Base-by-base conservation (phyloP, 2,888 invertebrate species). In the Watsonalla cultraria region DNA sequence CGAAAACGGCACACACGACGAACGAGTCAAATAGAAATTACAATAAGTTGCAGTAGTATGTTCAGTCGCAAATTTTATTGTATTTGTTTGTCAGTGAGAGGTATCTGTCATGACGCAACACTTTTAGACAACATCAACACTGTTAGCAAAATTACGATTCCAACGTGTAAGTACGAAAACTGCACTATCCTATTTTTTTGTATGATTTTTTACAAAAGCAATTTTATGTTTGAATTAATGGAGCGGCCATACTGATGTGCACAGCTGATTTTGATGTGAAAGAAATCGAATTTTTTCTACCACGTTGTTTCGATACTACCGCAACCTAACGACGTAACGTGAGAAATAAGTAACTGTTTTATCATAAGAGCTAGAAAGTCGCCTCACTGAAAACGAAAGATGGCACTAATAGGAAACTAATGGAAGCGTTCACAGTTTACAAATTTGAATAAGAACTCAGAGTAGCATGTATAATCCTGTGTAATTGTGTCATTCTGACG, bases 191-290 rank as follows among this genome's bases (percentile, higher is more conserved):
- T 84, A 78, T 84, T 85, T 85, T 77, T 83, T 84, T 81, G 74
- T 74, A 77, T 74, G 76, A 76, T 78, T 80, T 42, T 49, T 80
- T 80, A 78, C 77, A 82, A 83, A 82, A 86, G 76, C 78, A 82
- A 83, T 76, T 84, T 84, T 88, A 87, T 87, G 86, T 86, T 83
- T 73, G 73, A 74, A 72, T 68, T 83, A 82, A 70, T 72, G 68
- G 80, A 86, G 87, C 90, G 87, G 91, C 90, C 91, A 91, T 91
- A 88, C 83, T 89, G 90, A 86, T 84, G 85, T 86, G 85, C 87
- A 91, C 91, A 91, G 91, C 91, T 91, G 91, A 91, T 91, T 91
- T 90, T 90, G 90, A 90, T 86, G 81, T 88, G 83, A 86, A 79
- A 80, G 84, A 86, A 82, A 78, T 79, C 80, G 76, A 72, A 76